Evolutionary conservation across 2,888 invertebrate species (phyloP).

Genomic region (Pherbina coryleti): DNA sequence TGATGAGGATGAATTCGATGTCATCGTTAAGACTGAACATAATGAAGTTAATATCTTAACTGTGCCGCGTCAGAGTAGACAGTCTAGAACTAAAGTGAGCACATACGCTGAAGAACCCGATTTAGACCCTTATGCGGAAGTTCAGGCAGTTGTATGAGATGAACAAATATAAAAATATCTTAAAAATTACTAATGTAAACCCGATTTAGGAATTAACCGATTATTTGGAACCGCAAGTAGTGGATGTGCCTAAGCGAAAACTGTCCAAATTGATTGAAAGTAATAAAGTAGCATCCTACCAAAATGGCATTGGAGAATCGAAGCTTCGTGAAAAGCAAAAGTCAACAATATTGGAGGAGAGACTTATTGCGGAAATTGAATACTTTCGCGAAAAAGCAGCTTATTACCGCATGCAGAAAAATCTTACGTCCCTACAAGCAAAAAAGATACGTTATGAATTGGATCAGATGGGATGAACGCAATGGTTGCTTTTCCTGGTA

Average conservation of each 20-base stretch:
- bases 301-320: conserved; percentile 27
- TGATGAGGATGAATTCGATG: conserved; percentile 36
- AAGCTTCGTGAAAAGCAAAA: conserved; percentile 7
- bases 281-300: neutral
- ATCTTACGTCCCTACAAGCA: conserved; percentile 58
- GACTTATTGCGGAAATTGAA: conserved; percentile 57
- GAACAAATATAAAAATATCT: neutral
- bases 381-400: conserved; percentile 61
- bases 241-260: neutral
- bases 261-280: conserved; percentile 4
- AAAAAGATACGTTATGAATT: conserved; percentile 53
- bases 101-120: conserved; percentile 26
- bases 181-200: neutral
- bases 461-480: conserved; percentile 41
- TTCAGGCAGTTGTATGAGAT: conserved; percentile 27
- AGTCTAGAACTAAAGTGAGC: neutral
- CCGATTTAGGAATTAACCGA: conserved; percentile 29
- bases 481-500: too few relatives aligned
- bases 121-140: conserved; percentile 40
- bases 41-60: conserved; percentile 15
- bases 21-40: conserved; percentile 37
- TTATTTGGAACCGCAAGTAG: conserved; percentile 12
- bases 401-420: conserved; percentile 60
- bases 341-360: conserved; percentile 47
- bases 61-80: neutral